Percentiles rank a stretch among this genome's conserved stretches.
Evolutionary conservation across 2,113 vertebrate species (phyloP).

Genomic region (Mesocricetus auratus): DNA sequence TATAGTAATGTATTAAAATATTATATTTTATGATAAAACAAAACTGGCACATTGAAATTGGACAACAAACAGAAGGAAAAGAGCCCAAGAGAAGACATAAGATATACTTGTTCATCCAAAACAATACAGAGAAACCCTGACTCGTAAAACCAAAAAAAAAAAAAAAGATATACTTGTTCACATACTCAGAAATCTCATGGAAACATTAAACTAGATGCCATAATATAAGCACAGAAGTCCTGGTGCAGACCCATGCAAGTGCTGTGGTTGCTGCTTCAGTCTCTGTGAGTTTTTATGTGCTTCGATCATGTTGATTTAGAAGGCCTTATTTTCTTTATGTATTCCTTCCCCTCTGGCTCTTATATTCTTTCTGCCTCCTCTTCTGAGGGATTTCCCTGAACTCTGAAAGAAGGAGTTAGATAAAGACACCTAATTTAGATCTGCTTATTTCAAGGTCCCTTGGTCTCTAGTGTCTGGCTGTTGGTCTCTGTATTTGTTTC

Average conservation of each 20-base stretch:
- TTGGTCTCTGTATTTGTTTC: not conserved
- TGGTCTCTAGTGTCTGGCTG: not conserved
- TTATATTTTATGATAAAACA: not conserved
- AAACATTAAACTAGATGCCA: not conserved
- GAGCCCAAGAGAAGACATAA: not conserved
- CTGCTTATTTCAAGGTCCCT: not conserved
- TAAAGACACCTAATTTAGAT: not conserved
- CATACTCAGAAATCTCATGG: not conserved
- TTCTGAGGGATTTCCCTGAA: not conserved
- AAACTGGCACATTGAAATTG: not conserved
- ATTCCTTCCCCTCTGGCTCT: not conserved
- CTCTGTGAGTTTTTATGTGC: not conserved
- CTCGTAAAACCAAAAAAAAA: too few relatives aligned
- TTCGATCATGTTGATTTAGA: not conserved
- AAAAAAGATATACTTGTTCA: not conserved
- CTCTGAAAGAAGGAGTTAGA: not conserved
- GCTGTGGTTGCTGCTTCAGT: not conserved
- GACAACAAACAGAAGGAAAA: not conserved
- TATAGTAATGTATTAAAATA: not conserved
- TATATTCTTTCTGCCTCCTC: not conserved
- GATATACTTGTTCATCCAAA: too few relatives aligned
- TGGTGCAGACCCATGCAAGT: not conserved
- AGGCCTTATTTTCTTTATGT: too few relatives aligned
- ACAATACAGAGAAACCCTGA: too few relatives aligned
- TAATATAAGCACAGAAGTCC: not conserved